Base-by-base conservation (phyloP, 1,140 invertebrate genomes). In the Kradibia gibbosae region DNA sequence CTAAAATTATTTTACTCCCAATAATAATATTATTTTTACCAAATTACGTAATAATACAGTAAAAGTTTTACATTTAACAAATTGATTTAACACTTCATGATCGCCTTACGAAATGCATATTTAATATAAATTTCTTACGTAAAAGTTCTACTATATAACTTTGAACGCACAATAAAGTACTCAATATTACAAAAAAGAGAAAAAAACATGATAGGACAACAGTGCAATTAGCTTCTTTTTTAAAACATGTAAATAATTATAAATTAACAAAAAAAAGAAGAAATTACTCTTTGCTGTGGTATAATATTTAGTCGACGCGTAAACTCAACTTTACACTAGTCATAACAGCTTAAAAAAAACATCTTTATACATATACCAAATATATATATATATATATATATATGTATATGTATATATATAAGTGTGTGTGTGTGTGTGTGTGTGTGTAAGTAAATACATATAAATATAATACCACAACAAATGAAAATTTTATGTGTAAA, bases 61-160 rank as follows among this genome's bases (percentile, higher is more conserved):
- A 82, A 82, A 82, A 78, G 80, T 82, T 82, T 78, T 82, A 82
- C 80, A 82, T 82, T 78, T 65, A 78, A 82, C 74, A 78, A 82
- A 82, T 82, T 28, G 22, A 73, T 71, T 81, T 55, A 76, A 76
- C 73, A 78, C 67, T 82, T 73, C 77, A 82, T 76, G 65, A 77
- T 78, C 80, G 80, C 80, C 80, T 72, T 73, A 70, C 72, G 39
- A 82, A 81, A 81, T 81, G 80, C 73, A 36, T 55, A 53, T 81
- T 48, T 81, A 81, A n/a, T 73, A 74, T 81, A 76, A 74, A 75
- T 50, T 50, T 48, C 60, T 55, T 78, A 72, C 67, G 80, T 81
- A 76, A 81, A 53, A 81, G 50, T 36, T 70, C 50, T 76, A 70
- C 36, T 82, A 71, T 72, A 39, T 57, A 62, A 74, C 55, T 62